phyloP scores from a whole-genome alignment of 2,888 invertebrate genomes.

The Caenorhabditis sinica region DNA sequence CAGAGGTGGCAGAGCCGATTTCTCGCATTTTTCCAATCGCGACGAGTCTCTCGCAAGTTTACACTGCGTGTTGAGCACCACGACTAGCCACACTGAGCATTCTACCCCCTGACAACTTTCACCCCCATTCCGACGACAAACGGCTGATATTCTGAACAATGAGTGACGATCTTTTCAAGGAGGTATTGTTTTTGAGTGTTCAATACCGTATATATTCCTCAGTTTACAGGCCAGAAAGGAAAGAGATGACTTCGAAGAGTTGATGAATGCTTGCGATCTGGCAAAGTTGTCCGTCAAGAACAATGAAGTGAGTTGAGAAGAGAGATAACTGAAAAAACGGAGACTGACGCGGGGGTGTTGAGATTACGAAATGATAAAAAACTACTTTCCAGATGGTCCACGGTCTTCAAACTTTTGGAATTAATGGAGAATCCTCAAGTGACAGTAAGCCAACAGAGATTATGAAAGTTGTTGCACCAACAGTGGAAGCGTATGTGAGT shows the following conservation, averaged over 20 bases:
- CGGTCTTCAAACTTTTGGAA: slow-evolving; percentile 55
- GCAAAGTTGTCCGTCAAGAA: slow-evolving; percentile 71
- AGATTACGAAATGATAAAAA: slow-evolving; percentile 46
- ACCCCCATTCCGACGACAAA: slow-evolving; percentile 63
- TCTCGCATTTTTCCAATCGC: slow-evolving; percentile 60
- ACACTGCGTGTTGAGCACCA: slow-evolving; percentile 60
- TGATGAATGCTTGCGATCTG: slow-evolving; percentile 74
- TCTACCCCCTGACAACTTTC: slow-evolving; percentile 66
- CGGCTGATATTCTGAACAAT: slow-evolving; percentile 55
- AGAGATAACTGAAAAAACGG: slow-evolving; percentile 15
- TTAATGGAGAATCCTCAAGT: slow-evolving; percentile 11
- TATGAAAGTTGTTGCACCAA: slow-evolving; percentile 56
- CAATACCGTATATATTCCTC: neutral
- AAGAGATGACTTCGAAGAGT: slow-evolving; percentile 73
- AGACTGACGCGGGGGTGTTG: slow-evolving; percentile 49
- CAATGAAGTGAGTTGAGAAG: slow-evolving; percentile 62
- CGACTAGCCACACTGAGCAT: slow-evolving; percentile 61
- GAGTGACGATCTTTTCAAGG: slow-evolving; percentile 62
- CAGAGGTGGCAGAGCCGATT: slow-evolving; percentile 44
- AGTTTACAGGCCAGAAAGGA: slow-evolving; percentile 68
- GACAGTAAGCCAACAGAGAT: slow-evolving; percentile 40
- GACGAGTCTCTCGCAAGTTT: slow-evolving; percentile 49
- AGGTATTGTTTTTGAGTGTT: slow-evolving; percentile 33
- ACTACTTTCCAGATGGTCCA: slow-evolving; percentile 63
- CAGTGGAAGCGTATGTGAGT: slow-evolving; percentile 65